phyloP scores from a whole-genome alignment of 2,797 vertebrate species.

The Hirundo rustica region DNA sequence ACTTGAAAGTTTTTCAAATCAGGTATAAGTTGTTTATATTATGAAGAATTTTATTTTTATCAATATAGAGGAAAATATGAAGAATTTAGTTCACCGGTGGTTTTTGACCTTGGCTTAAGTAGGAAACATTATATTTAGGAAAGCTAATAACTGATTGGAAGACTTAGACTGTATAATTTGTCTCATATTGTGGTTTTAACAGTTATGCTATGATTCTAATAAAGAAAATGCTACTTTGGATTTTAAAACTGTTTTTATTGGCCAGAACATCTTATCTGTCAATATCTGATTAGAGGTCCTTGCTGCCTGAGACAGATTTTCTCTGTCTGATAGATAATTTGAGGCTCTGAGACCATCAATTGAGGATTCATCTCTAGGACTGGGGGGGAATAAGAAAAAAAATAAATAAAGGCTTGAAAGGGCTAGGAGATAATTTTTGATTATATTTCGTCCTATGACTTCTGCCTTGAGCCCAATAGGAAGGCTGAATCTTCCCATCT shows the following conservation, averaged over 20 bases:
- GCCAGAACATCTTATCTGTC: slow-evolving; percentile 63
- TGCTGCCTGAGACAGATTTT: slow-evolving; percentile 60
- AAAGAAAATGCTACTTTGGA: slow-evolving; percentile 32
- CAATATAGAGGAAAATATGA: background rate
- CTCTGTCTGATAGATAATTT: slow-evolving; percentile 70
- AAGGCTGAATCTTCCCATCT: background rate
- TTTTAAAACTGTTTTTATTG: slow-evolving; percentile 74
- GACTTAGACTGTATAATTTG: background rate
- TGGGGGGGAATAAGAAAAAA: background rate
- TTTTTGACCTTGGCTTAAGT: background rate
- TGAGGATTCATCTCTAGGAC: slow-evolving; percentile 17
- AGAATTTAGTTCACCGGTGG: background rate
- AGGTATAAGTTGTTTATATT: background rate
- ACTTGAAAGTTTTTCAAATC: background rate
- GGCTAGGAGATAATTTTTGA: slow-evolving; percentile 47
- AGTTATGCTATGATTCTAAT: slow-evolving; percentile 30
- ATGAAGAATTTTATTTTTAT: background rate
- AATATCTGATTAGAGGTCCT: slow-evolving; percentile 74
- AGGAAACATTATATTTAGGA: slow-evolving; percentile 21
- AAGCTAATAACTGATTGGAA: slow-evolving; percentile 17
- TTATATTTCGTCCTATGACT: slow-evolving; percentile 35
- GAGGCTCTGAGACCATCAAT: slow-evolving; percentile 41
- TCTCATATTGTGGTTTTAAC: slow-evolving; percentile 34
- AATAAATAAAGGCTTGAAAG: background rate
- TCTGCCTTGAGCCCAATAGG: background rate